phyloP scores from a whole-genome alignment of 2,888 invertebrate genomes.

The Psococerastis gibbosa region DNA sequence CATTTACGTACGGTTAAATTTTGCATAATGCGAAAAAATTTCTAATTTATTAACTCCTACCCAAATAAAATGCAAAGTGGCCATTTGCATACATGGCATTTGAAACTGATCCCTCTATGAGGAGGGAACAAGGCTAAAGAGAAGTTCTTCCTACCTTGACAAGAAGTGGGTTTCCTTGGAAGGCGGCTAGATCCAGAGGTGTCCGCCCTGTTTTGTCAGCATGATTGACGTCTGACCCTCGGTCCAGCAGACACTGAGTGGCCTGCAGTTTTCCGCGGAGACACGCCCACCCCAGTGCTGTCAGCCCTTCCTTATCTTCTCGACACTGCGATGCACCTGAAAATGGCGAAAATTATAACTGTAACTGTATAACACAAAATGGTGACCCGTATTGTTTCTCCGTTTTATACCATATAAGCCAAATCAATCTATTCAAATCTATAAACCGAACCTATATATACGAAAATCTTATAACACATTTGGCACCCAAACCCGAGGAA shows the following conservation, averaged over 20 bases:
- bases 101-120: neutral
- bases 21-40: too few species aligned
- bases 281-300: slow-evolving; percentile 83
- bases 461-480: too few species aligned
- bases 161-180: slow-evolving; percentile 29
- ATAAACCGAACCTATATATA: too few species aligned
- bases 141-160: slow-evolving; percentile 19
- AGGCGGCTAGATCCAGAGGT: slow-evolving; percentile 77
- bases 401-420: too few species aligned
- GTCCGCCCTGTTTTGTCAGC: slow-evolving; percentile 75
- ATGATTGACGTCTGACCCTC: slow-evolving; percentile 64
- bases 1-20: too few species aligned
- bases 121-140: neutral
- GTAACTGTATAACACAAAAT: too few species aligned
- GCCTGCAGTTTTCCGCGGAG: slow-evolving; percentile 61
- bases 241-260: slow-evolving; percentile 57
- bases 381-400: too few species aligned
- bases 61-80: neutral
- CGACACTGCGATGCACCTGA: slow-evolving; percentile 54
- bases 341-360: too few species aligned
- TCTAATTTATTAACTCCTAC: slow-evolving; percentile 5
- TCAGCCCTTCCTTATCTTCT: slow-evolving; percentile 72
- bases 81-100: neutral
- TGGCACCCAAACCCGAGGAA: too few species aligned
- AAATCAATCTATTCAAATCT: too few species aligned